These are phyloP conservation scores for Eristalinus aeneus DNA, from an alignment of 2,888 invertebrate species.

Conservation along the genomic window DNA sequence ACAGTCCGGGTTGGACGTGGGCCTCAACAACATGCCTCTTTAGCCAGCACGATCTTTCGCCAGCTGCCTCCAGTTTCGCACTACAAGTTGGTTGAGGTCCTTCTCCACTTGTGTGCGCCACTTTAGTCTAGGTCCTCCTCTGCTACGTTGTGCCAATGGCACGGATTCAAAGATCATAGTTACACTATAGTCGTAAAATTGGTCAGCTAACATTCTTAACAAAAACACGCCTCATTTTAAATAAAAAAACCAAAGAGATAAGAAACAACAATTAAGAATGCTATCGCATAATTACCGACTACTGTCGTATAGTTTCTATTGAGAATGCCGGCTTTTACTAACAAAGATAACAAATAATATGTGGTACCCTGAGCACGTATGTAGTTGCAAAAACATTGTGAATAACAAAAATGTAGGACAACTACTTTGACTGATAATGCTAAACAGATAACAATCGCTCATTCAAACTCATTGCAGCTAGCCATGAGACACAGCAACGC, in stretches of 20 bases:
- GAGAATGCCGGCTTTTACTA: background rate
- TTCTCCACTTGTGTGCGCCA: too few relatives aligned
- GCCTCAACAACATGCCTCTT: too few relatives aligned
- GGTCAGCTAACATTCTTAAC: too few relatives aligned
- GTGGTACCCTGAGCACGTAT: background rate
- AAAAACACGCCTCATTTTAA: too few relatives aligned
- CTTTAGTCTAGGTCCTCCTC: too few relatives aligned
- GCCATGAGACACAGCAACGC: background rate
- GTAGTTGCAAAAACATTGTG: background rate
- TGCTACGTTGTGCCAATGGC: too few relatives aligned
- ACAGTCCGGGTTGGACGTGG: too few relatives aligned
- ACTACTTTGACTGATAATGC: background rate
- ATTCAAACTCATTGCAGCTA: background rate
- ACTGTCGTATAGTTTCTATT: background rate
- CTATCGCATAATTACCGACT: background rate
- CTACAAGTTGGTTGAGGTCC: too few relatives aligned
- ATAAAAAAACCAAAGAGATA: background rate
- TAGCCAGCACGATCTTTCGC: too few relatives aligned
- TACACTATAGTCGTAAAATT: too few relatives aligned
- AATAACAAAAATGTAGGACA: background rate
- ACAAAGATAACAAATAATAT: background rate
- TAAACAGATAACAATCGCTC: background rate
- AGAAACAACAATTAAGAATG: background rate
- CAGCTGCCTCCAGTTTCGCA: too few relatives aligned
- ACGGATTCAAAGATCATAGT: too few relatives aligned